Evolutionary conservation across 2,113 vertebrate species (phyloP), one percentile per base, ranked within the genome.

Genomic region (Festucalex cinctus): DNA sequence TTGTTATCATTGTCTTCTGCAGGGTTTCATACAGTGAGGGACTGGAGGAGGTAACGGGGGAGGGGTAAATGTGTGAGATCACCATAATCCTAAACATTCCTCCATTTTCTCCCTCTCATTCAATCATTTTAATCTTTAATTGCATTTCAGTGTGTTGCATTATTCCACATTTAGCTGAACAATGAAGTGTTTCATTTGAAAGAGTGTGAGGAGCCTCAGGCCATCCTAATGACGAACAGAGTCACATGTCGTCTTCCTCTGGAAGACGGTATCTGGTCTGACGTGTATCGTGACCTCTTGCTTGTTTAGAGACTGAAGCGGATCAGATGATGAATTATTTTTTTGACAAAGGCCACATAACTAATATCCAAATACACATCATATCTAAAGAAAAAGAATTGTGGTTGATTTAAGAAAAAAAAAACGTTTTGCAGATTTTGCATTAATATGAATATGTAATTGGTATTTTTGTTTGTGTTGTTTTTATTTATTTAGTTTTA

Each of bases 121-220:
- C 46, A 48, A 48, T 48, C 6, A 20, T 48, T 48, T 48, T 12
- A 1, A 1, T 41, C 41, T 43, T 43, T 48, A 8, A 48, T 48
- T 48, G 46, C 19, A 46, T 46, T 46, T 46, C 1, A 48, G 46
- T 48, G 17, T 48, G 2, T 48, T 20, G 6, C 20, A 9, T 48
- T 8, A 48, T 48, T n/a, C 7, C 8, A 48, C 19, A 48, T 48
- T 9, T 19, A 8, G 19, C 19, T 48, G 46, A 48, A 48, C 19
- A 8, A 19, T 48, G 20, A 24, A 46, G 17, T 17, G 24, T 70
- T 12, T 62, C 61, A 49, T 37, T 54, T 53, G 0, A 39, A 39
- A 49, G 35, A 49, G 51, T 16, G 48, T 44, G 20, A 63, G 39
- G 32, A 74, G 57, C 53, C 67, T 60, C 56, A 37, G 78, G 70